Evolutionary conservation across 64 coral and sea anemone species (phyloP), one percentile per base, ranked within the genome.

Genomic region (Stichodactyla mertensii): DNA sequence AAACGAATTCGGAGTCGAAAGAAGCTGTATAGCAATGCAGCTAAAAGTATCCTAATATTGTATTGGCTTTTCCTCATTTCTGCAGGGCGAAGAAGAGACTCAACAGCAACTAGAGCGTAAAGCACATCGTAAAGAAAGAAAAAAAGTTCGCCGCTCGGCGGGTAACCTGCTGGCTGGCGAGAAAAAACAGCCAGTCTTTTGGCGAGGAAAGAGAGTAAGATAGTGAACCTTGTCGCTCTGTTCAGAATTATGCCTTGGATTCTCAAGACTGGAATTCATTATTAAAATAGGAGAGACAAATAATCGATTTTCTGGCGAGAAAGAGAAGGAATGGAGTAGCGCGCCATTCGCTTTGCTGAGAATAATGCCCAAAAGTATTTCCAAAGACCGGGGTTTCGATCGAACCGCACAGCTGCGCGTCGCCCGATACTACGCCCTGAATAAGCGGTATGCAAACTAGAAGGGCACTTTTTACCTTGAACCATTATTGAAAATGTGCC

Each of bases 121-220:
- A 23, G 90, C 71, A 87, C 95, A 98, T 83, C 89, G 81, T 13
- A 70, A 91, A 26, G 95, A 98, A 87, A 77, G 95, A 54, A 91
- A 92, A 89, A 94, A 89, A 86, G 61, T 94, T 70, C 92, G 89
- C 14, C 87, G 95, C 8, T 94, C 95, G 78, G 95, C 89, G 11
- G 86, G 80, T 3, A 87, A 61, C 23, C 79, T 98, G 51, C n/a
- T 98, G 77, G 88, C 89, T 16, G 90, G 90, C n/a, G 83, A 91
- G 61, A 98, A 98, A 82, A 89, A 83, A 60, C 77, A 61, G 55
- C 92, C 92, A 10, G 95, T 94, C 26, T 98, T 85, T 78, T 94
- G 95, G 95, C 79, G 89, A 74, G 95, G 95, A 45, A 98, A 89
- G 58, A 92, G 82, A 88, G 87, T 98, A 18, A 87, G 87, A 82